Conservation (phyloP, 2,797 vertebrate genomes). For the Labroides dimidiatus region DNA sequence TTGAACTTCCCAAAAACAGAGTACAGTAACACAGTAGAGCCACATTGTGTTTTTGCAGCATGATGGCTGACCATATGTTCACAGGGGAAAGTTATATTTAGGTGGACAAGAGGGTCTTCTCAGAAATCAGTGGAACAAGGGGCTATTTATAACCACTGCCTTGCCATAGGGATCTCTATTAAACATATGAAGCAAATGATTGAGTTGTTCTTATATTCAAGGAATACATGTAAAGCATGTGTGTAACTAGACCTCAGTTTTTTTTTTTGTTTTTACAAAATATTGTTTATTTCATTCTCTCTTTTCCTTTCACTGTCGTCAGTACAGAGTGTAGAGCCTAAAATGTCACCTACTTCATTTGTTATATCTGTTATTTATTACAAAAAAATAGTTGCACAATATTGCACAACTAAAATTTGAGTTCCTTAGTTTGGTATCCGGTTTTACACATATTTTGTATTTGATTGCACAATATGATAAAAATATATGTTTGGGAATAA, state of each 20-base stretch:
- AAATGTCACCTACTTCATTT: too few species aligned
- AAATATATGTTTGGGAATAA: too few species aligned
- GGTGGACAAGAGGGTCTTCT: constrained; percentile 52
- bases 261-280: constrained; percentile 4
- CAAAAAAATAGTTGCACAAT: too few species aligned
- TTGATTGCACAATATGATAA: too few species aligned
- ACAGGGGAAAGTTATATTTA: constrained; percentile 63
- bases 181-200: background rate
- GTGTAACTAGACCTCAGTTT: background rate
- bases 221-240: background rate
- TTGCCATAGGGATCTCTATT: background rate
- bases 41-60: constrained; percentile 34
- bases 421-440: too few species aligned
- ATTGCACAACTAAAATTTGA: too few species aligned
- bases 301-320: background rate
- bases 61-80: constrained; percentile 38
- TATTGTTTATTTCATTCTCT: background rate
- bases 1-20: constrained; percentile 79
- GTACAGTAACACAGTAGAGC: constrained; percentile 50
- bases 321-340: background rate
- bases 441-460: too few species aligned
- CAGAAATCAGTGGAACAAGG: constrained; percentile 59
- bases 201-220: background rate
- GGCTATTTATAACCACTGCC: constrained; percentile 39
- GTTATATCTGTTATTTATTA: too few species aligned